Evolutionary conservation across 2,888 invertebrate species (phyloP), one percentile per base, ranked within the genome.

Genomic region (Cryptocephalus moraei): DNA sequence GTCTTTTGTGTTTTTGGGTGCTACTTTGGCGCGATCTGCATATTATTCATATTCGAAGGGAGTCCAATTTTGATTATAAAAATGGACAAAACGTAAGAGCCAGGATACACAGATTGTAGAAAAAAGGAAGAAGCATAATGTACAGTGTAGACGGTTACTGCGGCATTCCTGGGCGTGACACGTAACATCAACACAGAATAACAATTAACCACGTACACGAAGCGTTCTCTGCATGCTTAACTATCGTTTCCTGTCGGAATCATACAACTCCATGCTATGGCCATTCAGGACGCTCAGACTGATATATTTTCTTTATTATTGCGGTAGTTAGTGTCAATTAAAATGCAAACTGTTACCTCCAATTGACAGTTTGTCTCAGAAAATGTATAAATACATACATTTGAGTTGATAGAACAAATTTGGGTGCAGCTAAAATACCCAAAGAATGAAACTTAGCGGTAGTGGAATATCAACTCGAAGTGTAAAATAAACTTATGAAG

Each of bases 91-190:
- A 22, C 22, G 22, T 22, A 22, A 22, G 22, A 22, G 22, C 6
- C 22, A 22, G 22, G 6, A 22, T 22, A 22, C 22, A 22, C 22
- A 22, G 22, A 22, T 22, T 22, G 22, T 22, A 22, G 22, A 22
- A 22, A 22, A 49, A 50, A 49, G 44, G 46, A 43, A 43, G 48
- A 54, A 50, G 48, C 45, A 50, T 22, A 22, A 6, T 22, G 22
- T 22, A 47, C 49, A 46, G 49, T 50, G 22, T 22, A 22, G 22
- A 22, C 49, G 50, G 47, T 48, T 43, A 49, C 46, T 51, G 49
- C 59, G 56, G 61, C 66, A 68, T 69, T 68, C 67, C 64, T 66
- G 62, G 65, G 68, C 65, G 67, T 68, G 67, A 67, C 66, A 64
- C 60, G 60, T 62, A 61, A 59, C 60, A 63, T 63, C 62, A 62